Evolutionary conservation across 1,140 invertebrate genomes (phyloP), one percentile per base, ranked within the genome.

Genomic region (Lethocerus indicus): DNA sequence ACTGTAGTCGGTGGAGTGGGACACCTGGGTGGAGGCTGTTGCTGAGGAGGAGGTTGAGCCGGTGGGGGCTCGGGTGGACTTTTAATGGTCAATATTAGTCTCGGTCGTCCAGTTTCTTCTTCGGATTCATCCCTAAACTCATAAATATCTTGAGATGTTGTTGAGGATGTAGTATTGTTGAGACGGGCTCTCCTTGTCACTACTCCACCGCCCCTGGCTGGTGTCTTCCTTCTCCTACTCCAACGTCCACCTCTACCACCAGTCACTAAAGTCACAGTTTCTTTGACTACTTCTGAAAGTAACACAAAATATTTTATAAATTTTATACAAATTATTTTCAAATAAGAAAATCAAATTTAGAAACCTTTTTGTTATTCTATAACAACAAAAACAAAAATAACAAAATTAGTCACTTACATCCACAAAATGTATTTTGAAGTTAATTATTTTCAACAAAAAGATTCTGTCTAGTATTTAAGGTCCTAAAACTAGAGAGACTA

Each of bases 121-220:
- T 81, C 81, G 24, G 81, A 81, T 60, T 87, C 83, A 58, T 87
- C 83, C 56, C 82, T 78, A 60, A 87, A 87, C 60, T 87, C 83
- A 55, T 87, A 87, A 2, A 87, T 75, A 59, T 87, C 83, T 59
- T 67, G 70, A 12, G 62, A 58, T 12, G 55, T 51, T 18, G 54
- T 53, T 13, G 56, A 26, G 27, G 50, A 35, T 2, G 57, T 48
- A 21, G 36, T 40, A 23, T 53, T 53, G 51, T 51, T 56, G 14
- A 50, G n/a, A n/a, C n/a, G n/a, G n/a, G n/a, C 61, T 58, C 74
- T 69, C 0, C 70, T 72, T 69, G 47, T 66, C 57, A 56, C 60
- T 56, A 45, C 51, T 54, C 45, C 66, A 65, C 5, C 63, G 55
- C 41, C 64, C 53, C 18, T 63, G 61, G 24, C 67, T 57, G n/a